Percentiles rank a stretch among this genome's conserved stretches.
Conservation (phyloP, 1,140 invertebrate species). For the Caerostris extrusa region DNA sequence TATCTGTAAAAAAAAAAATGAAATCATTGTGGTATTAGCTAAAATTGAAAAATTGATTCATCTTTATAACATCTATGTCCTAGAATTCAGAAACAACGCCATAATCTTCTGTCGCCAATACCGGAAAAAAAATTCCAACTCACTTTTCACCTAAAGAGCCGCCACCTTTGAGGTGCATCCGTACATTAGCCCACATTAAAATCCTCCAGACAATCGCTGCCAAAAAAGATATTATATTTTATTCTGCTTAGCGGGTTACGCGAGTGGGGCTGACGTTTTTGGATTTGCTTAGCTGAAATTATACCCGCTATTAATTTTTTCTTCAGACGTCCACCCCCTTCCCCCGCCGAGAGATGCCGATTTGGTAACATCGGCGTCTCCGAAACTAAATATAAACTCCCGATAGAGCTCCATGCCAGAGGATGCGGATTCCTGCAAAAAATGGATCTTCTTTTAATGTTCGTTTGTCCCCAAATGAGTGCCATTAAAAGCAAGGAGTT, state of each 20-base stretch:
- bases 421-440: neutral
- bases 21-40: too few relatives aligned
- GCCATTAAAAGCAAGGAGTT: neutral
- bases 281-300: slow-evolving; percentile 65
- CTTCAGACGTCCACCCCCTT: neutral
- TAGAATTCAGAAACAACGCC: neutral
- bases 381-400: slow-evolving; percentile 66
- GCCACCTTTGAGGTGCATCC: neutral
- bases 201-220: slow-evolving; percentile 25
- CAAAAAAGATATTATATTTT: slow-evolving; percentile 46
- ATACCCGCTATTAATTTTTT: slow-evolving; percentile 68
- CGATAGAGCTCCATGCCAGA: slow-evolving; percentile 44
- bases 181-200: slow-evolving; percentile 52
- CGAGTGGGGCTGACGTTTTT: slow-evolving; percentile 58
- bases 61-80: too few relatives aligned
- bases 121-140: neutral
- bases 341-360: neutral
- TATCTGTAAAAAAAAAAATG: too few relatives aligned
- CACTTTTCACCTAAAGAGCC: neutral
- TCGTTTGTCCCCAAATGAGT: neutral
- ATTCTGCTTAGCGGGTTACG: slow-evolving; percentile 39
- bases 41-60: too few relatives aligned
- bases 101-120: neutral
- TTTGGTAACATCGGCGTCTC: slow-evolving; percentile 31
- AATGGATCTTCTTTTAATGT: slow-evolving; percentile 17